Evolutionary conservation across 2,797 vertebrate species (phyloP).

Genomic region (Zalophus californianus): DNA sequence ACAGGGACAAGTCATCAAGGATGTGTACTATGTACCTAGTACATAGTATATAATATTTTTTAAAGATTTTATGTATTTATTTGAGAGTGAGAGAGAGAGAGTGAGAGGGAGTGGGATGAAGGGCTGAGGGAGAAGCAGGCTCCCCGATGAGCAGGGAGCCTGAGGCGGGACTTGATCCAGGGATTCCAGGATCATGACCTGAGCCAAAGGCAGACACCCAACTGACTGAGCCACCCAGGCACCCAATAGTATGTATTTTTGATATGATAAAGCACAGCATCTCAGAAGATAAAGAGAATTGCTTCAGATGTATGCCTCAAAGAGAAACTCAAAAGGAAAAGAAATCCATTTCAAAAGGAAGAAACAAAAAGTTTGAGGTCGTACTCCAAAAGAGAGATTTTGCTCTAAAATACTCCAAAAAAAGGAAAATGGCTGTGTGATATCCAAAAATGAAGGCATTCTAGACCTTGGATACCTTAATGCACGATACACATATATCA

Average conservation of each 20-base stretch:
- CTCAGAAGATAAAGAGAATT: conserved; percentile 12
- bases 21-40: background rate
- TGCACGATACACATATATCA: background rate
- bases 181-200: no score
- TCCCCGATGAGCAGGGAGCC: no score
- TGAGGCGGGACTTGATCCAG: no score
- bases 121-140: no score
- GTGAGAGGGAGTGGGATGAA: no score
- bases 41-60: background rate
- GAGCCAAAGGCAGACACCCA: no score
- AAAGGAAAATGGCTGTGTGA: background rate
- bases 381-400: conserved; percentile 26
- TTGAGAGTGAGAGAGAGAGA: no score
- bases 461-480: conserved; percentile 27
- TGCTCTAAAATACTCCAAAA: conserved; percentile 15
- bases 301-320: background rate
- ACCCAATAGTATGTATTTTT: background rate
- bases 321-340: conserved; percentile 32
- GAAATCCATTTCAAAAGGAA: background rate
- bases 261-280: background rate
- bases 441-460: background rate
- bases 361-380: background rate
- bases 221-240: no score
- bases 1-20: background rate
- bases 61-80: no score